A percentile compares a stretch with the other conserved stretches of the same genome.
These are phyloP conservation scores for Lepidochrysops patricia DNA, from an alignment of 2,888 invertebrate species.

Conservation along the genomic window DNA sequence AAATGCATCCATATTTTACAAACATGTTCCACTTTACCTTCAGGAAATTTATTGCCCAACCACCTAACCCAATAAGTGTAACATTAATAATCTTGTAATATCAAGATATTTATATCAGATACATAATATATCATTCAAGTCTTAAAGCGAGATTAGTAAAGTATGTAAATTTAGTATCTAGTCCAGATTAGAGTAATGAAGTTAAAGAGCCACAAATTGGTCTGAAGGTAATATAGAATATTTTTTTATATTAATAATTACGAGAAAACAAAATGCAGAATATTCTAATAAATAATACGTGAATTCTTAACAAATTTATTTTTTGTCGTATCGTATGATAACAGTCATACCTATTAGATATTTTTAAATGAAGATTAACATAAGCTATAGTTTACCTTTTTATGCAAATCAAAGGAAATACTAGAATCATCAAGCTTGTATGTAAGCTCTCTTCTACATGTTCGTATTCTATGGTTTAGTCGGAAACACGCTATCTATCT, in stretches of 20 bases:
- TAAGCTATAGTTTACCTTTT: too few species aligned
- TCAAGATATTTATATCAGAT: conserved; percentile 20
- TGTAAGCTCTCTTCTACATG: neutral
- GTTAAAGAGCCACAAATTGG: neutral
- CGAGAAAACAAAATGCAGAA: too few species aligned
- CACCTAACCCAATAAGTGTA: conserved; percentile 16
- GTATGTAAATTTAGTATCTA: conserved; percentile 19
- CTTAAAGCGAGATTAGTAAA: conserved; percentile 20
- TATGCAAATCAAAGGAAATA: too few species aligned
- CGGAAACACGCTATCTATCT: conserved; percentile 9
- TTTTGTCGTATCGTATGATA: too few species aligned
- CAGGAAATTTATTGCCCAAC: conserved; percentile 14
- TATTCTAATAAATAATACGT: too few species aligned
- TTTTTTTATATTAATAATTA: too few species aligned
- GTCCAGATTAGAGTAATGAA: neutral
- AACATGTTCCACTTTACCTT: neutral
- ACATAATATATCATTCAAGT: conserved; percentile 19
- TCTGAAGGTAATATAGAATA: neutral
- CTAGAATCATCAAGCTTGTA: neutral
- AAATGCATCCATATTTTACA: neutral
- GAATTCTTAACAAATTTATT: too few species aligned
- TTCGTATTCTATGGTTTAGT: neutral
- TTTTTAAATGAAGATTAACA: too few species aligned
- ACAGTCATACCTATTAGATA: too few species aligned
- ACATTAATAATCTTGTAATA: conserved; percentile 17